A percentile compares a stretch with the other conserved stretches of the same genome.
These are phyloP conservation scores for Potamilus streckersoni DNA, from an alignment of 1,140 invertebrate species.

Conservation along the genomic window DNA sequence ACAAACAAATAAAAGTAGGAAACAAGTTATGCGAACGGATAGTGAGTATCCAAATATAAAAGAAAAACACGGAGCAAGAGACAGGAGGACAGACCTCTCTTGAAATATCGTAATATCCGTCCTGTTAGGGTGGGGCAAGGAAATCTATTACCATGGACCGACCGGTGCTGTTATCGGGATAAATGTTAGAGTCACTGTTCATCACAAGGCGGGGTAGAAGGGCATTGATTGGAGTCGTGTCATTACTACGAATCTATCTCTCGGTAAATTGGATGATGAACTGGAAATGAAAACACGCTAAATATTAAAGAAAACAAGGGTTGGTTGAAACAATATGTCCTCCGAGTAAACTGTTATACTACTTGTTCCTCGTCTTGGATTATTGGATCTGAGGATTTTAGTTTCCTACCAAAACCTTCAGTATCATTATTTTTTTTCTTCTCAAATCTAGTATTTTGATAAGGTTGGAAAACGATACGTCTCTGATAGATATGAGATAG, in stretches of 20 bases:
- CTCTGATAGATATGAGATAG: too few relatives aligned
- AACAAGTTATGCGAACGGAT: not conserved
- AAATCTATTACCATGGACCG: not conserved
- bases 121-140: slow-evolving; percentile 25
- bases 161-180: not conserved
- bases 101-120: slow-evolving; percentile 14
- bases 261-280: slow-evolving; percentile 2
- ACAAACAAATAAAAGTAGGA: not conserved
- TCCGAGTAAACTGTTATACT: too few relatives aligned
- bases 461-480: too few relatives aligned
- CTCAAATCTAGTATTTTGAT: too few relatives aligned
- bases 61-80: too few relatives aligned
- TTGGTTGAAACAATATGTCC: not conserved
- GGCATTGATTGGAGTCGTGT: slow-evolving; percentile 6
- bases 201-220: slow-evolving; percentile 32
- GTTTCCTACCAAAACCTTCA: too few relatives aligned
- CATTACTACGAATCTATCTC: slow-evolving; percentile 34
- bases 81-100: slow-evolving; percentile 17
- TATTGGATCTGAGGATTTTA: too few relatives aligned
- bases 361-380: too few relatives aligned
- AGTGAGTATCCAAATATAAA: too few relatives aligned
- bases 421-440: too few relatives aligned
- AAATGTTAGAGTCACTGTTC: slow-evolving; percentile 32
- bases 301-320: not conserved
- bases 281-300: slow-evolving; percentile 25